Percentiles rank a stretch among this genome's conserved stretches.
Conservation (phyloP, 2,888 invertebrate genomes). For the Latrodectus elegans region DNA sequence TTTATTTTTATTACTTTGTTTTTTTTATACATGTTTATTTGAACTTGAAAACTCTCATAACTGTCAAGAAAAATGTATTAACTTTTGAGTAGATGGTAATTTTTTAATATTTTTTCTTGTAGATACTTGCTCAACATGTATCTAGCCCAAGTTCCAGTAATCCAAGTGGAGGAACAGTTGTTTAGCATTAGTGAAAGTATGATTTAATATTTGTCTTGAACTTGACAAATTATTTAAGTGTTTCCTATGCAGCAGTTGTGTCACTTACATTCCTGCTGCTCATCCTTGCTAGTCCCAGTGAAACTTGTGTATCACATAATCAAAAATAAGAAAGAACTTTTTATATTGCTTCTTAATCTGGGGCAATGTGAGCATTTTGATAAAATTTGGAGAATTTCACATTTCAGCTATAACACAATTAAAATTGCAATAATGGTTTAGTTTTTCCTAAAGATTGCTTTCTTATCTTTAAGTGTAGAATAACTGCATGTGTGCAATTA, state of each 20-base stretch:
- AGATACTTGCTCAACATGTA: slow-evolving; percentile 69
- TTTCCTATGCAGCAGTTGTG: slow-evolving; percentile 65
- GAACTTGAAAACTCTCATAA: not conserved
- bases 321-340: slow-evolving; percentile 29
- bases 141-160: slow-evolving; percentile 69
- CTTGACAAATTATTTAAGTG: slow-evolving; percentile 45
- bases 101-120: slow-evolving; percentile 5
- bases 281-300: slow-evolving; percentile 62
- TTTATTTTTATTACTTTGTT: not conserved
- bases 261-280: slow-evolving; percentile 60
- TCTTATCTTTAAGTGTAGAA: not conserved
- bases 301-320: slow-evolving; percentile 42
- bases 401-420: slow-evolving; percentile 35
- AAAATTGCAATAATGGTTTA: not conserved
- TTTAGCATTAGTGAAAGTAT: slow-evolving; percentile 58
- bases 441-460: not conserved
- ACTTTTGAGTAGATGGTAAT: not conserved
- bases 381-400: slow-evolving; percentile 15
- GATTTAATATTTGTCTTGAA: slow-evolving; percentile 53
- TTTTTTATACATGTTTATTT: not conserved
- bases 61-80: not conserved
- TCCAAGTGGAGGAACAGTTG: slow-evolving; percentile 69
- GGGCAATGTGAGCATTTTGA: slow-evolving; percentile 14
- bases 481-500: not conserved
- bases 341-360: slow-evolving; percentile 30